Percentiles rank a stretch among this genome's conserved stretches.
phyloP scores from a whole-genome alignment of 2,113 vertebrate genomes.

The Castor canadensis region DNA sequence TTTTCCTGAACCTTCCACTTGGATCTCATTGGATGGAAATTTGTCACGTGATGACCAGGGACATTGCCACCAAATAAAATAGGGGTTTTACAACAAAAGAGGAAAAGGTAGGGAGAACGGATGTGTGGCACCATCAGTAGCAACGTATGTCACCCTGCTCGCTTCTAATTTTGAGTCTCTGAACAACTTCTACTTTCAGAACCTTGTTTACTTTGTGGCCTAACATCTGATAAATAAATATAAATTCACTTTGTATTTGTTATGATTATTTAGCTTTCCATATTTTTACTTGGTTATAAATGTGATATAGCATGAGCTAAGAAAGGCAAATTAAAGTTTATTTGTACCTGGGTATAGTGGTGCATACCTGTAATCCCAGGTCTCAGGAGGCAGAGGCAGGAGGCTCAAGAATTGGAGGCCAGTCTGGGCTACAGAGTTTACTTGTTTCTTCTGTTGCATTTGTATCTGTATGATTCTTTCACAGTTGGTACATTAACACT shows the following conservation, averaged over 20 bases:
- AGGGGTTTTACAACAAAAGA: background rate
- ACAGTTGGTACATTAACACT: background rate
- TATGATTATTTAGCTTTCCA: background rate
- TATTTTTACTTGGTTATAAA: background rate
- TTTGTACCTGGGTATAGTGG: background rate
- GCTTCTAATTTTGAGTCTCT: background rate
- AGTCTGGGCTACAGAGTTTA: background rate
- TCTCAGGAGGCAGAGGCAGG: background rate
- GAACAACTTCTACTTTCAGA: background rate
- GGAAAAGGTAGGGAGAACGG: background rate
- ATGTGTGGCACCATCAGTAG: accelerated
- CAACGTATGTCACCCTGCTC: no score
- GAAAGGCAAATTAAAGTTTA: background rate
- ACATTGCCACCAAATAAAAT: background rate
- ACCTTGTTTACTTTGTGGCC: background rate
- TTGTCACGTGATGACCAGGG: background rate
- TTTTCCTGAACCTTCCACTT: background rate
- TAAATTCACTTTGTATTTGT: no score
- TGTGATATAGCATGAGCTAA: background rate
- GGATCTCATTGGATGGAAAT: background rate
- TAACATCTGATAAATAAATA: background rate
- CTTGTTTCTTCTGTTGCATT: background rate
- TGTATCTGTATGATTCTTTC: background rate
- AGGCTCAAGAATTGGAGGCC: background rate
- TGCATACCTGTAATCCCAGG: background rate